phyloP scores from a whole-genome alignment of 2,888 invertebrate genomes.

The Melanostoma mellinum region DNA sequence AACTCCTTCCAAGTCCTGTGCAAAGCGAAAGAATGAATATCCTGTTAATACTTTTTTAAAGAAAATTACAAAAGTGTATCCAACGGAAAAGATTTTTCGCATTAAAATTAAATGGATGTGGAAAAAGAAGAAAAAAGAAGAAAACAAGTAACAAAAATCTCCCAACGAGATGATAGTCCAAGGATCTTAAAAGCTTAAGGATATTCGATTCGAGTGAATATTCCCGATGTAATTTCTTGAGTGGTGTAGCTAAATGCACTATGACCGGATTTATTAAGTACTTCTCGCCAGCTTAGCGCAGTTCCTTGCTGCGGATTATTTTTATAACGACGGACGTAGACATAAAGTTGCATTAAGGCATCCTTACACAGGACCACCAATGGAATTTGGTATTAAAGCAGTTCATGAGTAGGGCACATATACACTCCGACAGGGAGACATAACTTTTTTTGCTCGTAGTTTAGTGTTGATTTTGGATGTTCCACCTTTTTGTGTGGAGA shows the following conservation, averaged over 20 bases:
- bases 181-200: conserved; percentile 55
- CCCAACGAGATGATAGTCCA: conserved; percentile 48
- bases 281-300: conserved; percentile 34
- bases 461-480: neutral
- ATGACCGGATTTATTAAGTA: conserved; percentile 50
- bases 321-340: conserved; percentile 42
- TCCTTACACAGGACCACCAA: neutral
- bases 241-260: conserved; percentile 61
- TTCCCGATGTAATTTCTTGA: conserved; percentile 60
- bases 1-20: conserved; percentile 16
- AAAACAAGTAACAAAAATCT: neutral
- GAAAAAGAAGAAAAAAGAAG: neutral
- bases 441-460: too few relatives aligned
- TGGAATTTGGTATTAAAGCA: conserved; percentile 9
- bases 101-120: conserved; percentile 43
- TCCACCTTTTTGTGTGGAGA: conserved; percentile 1
- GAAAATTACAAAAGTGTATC: conserved; percentile 66
- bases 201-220: conserved; percentile 61
- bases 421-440: too few relatives aligned
- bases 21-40: conserved; percentile 11
- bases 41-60: conserved; percentile 54
- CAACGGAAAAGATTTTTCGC: conserved; percentile 44
- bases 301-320: conserved; percentile 43
- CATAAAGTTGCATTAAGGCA: conserved; percentile 21
- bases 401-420: neutral